Evolutionary conservation across 1,140 invertebrate species (phyloP).

Genomic region (Adelges cooleyi): DNA sequence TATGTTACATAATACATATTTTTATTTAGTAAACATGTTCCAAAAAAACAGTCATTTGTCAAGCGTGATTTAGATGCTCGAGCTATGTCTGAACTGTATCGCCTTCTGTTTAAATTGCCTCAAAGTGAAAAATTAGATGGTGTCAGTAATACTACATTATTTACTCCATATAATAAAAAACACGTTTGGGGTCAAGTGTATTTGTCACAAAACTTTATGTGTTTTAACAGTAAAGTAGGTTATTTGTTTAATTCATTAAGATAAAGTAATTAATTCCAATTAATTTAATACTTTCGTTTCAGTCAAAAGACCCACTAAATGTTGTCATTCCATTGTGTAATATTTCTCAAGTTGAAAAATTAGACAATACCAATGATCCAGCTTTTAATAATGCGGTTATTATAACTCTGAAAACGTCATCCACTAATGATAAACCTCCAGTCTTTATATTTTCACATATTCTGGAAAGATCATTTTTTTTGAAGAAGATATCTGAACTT

Average conservation of each 20-base stretch:
- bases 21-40: conserved; percentile 58
- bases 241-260: not conserved
- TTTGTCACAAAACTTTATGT: conserved; percentile 88
- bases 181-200: conserved; percentile 82
- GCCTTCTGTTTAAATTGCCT: conserved; percentile 75
- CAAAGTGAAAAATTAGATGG: conserved; percentile 84
- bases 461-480: conserved; percentile 74
- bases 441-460: conserved; percentile 85
- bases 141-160: conserved; percentile 73
- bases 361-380: conserved; percentile 48
- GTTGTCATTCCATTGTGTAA: conserved; percentile 81
- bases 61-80: conserved; percentile 90
- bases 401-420: conserved; percentile 69
- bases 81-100: conserved; percentile 76
- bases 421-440: conserved; percentile 43
- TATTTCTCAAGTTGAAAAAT: conserved; percentile 58
- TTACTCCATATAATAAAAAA: conserved; percentile 91
- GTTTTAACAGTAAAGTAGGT: conserved; percentile 85
- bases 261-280: not conserved
- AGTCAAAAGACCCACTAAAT: conserved; percentile 73
- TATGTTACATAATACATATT: conserved; percentile 31
- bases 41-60: conserved; percentile 75
- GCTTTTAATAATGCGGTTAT: conserved; percentile 67
- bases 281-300: conserved; percentile 10
- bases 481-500: conserved; percentile 81